phyloP scores from a whole-genome alignment of 2,888 invertebrate species.

The Lamellibrachia satsuma region DNA sequence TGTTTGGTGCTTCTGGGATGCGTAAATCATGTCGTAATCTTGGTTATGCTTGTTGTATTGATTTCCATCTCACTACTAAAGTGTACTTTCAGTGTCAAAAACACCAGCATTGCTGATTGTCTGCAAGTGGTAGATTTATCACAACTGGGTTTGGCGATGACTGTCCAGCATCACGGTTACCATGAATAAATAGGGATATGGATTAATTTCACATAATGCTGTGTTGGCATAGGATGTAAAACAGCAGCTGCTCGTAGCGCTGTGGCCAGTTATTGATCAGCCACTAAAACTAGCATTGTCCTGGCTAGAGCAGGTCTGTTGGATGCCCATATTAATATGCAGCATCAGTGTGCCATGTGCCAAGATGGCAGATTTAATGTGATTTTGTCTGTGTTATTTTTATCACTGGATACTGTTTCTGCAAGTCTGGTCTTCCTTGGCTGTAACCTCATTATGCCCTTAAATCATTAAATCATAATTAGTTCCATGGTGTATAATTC shows the following conservation, averaged over 20 bases:
- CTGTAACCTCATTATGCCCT: neutral
- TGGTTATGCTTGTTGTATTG: neutral
- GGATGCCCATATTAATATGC: neutral
- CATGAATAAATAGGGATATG: neutral
- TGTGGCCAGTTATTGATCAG: neutral
- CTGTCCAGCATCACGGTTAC: neutral
- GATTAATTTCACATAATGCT: conserved; percentile 14
- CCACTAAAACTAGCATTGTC: neutral
- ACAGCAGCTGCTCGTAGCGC: neutral
- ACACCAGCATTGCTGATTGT: neutral
- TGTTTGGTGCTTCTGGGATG: neutral
- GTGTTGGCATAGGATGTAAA: neutral
- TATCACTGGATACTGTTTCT: neutral
- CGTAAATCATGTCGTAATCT: neutral
- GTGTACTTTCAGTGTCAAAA: neutral
- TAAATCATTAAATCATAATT: neutral
- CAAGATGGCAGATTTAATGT: neutral
- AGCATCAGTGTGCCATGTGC: conserved; percentile 3
- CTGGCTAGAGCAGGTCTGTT: neutral
- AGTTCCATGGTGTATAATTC: neutral
- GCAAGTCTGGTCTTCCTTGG: neutral
- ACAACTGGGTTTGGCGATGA: neutral
- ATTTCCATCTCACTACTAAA: neutral
- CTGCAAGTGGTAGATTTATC: neutral
- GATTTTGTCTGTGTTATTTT: neutral